Evolutionary conservation across 2,797 vertebrate species (phyloP).

Genomic region (Molossus alvarezi): DNA sequence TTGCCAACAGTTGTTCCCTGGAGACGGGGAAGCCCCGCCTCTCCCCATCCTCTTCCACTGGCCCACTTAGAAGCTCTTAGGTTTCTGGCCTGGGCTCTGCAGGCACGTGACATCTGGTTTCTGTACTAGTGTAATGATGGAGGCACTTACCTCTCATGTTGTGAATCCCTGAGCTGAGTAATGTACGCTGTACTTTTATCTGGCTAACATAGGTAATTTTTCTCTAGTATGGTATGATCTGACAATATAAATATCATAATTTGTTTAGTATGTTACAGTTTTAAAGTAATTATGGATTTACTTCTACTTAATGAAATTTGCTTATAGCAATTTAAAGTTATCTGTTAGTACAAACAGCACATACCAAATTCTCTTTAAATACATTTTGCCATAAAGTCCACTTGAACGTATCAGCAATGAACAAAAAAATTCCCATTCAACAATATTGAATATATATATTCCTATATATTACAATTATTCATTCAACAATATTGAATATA

Average conservation of each 20-base stretch:
- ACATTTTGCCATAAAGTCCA: conserved; percentile 49
- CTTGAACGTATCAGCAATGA: background rate
- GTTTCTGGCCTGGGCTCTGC: background rate
- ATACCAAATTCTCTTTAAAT: conserved; percentile 61
- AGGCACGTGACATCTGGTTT: background rate
- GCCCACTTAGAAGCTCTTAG: background rate
- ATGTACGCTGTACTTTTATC: background rate
- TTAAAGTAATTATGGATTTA: conserved; percentile 75
- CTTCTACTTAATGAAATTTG: conserved; percentile 66
- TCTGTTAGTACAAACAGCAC: conserved; percentile 63
- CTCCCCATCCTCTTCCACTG: background rate
- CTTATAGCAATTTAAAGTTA: conserved; percentile 63
- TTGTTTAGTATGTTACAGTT: conserved; percentile 66
- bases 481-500: background rate
- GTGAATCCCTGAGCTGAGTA: conserved; percentile 31
- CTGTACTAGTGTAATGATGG: background rate
- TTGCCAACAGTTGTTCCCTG: background rate
- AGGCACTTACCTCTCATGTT: conserved; percentile 11
- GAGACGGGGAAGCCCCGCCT: too few relatives aligned
- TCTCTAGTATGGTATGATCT: conserved; percentile 55
- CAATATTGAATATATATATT: background rate
- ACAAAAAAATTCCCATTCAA: conserved; percentile 42
- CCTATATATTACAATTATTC: background rate
- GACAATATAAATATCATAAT: conserved; percentile 65
- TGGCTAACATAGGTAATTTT: background rate